Conservation (phyloP, 2,797 vertebrate species). For the Botia almorhae region DNA sequence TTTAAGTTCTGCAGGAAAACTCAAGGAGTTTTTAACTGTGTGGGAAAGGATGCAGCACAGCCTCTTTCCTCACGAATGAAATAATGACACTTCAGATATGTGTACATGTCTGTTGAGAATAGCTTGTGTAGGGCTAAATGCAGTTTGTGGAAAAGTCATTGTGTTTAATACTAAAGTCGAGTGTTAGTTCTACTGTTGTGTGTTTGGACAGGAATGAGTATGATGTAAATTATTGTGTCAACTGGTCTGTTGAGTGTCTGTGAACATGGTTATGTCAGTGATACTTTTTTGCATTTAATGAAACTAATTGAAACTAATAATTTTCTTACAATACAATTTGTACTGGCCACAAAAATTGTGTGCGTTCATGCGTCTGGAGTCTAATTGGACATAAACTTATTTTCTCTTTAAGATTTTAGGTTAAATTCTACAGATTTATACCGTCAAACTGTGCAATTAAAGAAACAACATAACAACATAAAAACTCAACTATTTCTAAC, state of each 20-base stretch:
- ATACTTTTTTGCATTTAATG: constrained; percentile 42
- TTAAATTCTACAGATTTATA: not conserved
- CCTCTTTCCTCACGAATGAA: constrained; percentile 64
- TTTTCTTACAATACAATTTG: constrained; percentile 64
- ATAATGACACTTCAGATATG: constrained; percentile 35
- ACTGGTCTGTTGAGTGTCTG: constrained; percentile 70
- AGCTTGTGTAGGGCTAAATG: constrained; percentile 43
- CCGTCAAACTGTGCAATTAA: too few relatives aligned
- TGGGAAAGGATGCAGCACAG: constrained; percentile 72
- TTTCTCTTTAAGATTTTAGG: too few relatives aligned
- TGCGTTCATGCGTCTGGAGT: not conserved
- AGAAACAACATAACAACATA: too few relatives aligned
- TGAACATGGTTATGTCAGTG: not conserved
- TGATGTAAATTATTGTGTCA: constrained; percentile 67
- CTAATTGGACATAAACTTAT: not conserved
- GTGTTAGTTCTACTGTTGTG: constrained; percentile 69
- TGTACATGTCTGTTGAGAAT: constrained; percentile 30
- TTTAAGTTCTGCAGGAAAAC: constrained; percentile 41
- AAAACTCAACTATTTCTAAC: too few relatives aligned
- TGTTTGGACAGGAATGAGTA: constrained; percentile 60
- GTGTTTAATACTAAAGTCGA: constrained; percentile 74
- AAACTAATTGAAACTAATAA: too few relatives aligned
- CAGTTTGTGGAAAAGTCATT: constrained; percentile 59
- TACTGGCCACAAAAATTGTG: constrained; percentile 49
- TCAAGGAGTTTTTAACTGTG: constrained; percentile 55